Evolutionary conservation across 2,888 invertebrate genomes (phyloP), one percentile per base, ranked within the genome.

Genomic region (Oscheius sp.): DNA sequence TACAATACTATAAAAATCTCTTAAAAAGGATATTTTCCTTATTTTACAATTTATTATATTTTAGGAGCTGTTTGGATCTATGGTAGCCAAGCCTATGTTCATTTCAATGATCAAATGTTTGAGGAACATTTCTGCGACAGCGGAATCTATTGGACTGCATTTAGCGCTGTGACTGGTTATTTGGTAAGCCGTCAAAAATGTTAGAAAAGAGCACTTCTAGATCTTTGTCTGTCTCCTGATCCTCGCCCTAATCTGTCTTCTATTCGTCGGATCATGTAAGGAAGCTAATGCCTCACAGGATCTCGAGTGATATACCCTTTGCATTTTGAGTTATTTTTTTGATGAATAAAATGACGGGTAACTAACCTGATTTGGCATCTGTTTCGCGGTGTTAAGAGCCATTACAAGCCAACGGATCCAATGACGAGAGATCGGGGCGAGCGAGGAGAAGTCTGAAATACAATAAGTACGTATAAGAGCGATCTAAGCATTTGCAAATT

Each of bases 41-140:
- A 9, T 14, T 8, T 20, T 9, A 26, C 9, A 20, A 12, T 22
- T 24, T 24, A 12, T 50, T 6, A 26, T 17, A 22, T 20, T 74
- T 44, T 56, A 81, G 81, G 83, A 9, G 77, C 79, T 51, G 81
- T 84, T 12, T 84, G 84, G 84, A 80, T 82, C n/a, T 84, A 82
- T 69, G 83, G 84, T 30, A 68, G 72, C 12, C 69, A 73, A 26
- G 47, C 59, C 20, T 75, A 71, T 36, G 81, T 82, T n/a, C 79
- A 78, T 54, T 82, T 80, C 68, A 64, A 77, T 30, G 77, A 77
- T 36, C 75, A 74, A 71, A 70, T 75, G 64, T 75, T 78, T 71
- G 72, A 77, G 45, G 62, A 75, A 26, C 77, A 82, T 54, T 82
- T 77, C 68, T 82, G 82, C 57, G 80, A 78, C 5, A 69, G 67